phyloP scores from a whole-genome alignment of 2,113 vertebrate genomes.

The Lathamus discolor region DNA sequence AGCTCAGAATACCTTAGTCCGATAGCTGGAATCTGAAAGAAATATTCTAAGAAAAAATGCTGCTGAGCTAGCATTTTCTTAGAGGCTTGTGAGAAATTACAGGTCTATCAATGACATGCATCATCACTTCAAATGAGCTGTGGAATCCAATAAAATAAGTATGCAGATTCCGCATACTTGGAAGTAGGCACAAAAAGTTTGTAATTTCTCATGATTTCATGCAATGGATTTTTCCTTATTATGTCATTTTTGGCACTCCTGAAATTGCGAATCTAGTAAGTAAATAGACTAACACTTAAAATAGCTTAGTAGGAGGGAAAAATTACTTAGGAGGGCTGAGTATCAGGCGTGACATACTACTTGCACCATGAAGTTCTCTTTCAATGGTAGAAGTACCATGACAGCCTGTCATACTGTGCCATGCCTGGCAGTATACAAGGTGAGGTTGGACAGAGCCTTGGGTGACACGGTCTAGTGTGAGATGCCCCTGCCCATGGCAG shows the following conservation, averaged over 20 bases:
- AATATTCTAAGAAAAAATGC: neutral
- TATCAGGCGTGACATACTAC: neutral
- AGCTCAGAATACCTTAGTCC: neutral
- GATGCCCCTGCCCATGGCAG: no score
- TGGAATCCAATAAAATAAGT: slow-evolving; percentile 48
- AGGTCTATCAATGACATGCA: slow-evolving; percentile 47
- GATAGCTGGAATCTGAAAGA: neutral
- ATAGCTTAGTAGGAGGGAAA: neutral
- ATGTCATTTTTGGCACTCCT: neutral
- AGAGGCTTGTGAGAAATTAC: neutral
- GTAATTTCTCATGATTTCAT: slow-evolving; percentile 57
- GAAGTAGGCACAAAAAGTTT: neutral
- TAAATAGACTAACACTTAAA: neutral
- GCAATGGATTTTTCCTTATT: neutral
- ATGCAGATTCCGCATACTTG: neutral
- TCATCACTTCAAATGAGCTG: slow-evolving; percentile 44
- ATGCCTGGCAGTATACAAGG: no score
- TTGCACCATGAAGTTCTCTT: neutral
- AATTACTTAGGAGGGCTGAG: neutral
- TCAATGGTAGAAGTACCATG: neutral
- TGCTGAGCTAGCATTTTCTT: neutral
- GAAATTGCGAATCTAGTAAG: slow-evolving; percentile 3
- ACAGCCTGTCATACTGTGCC: neutral
- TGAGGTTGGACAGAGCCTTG: no score
- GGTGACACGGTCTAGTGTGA: no score